A percentile compares a stretch with the other conserved stretches of the same genome.
These are phyloP conservation scores for Python bivittatus DNA, from an alignment of 2,113 vertebrate species.

Conservation along the genomic window DNA sequence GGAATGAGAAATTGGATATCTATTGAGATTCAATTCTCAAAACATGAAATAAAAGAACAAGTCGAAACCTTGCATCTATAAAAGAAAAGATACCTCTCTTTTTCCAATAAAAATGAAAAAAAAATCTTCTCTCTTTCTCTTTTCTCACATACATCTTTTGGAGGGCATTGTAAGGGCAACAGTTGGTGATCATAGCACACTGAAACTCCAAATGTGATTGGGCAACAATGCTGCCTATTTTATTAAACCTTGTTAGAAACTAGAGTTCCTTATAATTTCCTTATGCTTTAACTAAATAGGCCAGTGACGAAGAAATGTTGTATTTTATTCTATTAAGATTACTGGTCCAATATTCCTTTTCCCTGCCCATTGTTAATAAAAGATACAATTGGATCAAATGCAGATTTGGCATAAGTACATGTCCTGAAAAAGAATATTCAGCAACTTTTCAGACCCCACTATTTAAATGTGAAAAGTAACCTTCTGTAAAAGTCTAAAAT, in stretches of 20 bases:
- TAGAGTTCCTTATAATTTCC: neutral
- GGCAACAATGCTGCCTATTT: neutral
- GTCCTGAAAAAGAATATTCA: slow-evolving; percentile 32
- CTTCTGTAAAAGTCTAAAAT: slow-evolving; percentile 29
- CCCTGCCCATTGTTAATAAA: neutral
- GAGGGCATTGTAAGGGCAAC: neutral
- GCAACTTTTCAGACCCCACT: slow-evolving; percentile 12
- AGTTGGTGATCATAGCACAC: no score
- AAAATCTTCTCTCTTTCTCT: neutral
- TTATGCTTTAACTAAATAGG: neutral
- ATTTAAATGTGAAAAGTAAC: slow-evolving; percentile 36
- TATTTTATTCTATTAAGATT: slow-evolving; percentile 21
- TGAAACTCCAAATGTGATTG: neutral
- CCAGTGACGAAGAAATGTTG: neutral
- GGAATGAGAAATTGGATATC: neutral
- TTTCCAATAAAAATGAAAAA: neutral
- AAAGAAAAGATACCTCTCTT: neutral
- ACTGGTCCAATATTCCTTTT: slow-evolving; percentile 6
- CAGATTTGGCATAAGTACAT: slow-evolving; percentile 24
- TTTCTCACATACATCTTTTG: neutral
- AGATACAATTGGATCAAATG: slow-evolving; percentile 23
- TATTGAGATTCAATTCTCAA: neutral
- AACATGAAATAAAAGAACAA: neutral
- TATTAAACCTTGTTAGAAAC: neutral
- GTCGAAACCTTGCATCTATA: neutral